phyloP scores from a whole-genome alignment of 1,140 invertebrate genomes.

The Euura saliciscinereae region DNA sequence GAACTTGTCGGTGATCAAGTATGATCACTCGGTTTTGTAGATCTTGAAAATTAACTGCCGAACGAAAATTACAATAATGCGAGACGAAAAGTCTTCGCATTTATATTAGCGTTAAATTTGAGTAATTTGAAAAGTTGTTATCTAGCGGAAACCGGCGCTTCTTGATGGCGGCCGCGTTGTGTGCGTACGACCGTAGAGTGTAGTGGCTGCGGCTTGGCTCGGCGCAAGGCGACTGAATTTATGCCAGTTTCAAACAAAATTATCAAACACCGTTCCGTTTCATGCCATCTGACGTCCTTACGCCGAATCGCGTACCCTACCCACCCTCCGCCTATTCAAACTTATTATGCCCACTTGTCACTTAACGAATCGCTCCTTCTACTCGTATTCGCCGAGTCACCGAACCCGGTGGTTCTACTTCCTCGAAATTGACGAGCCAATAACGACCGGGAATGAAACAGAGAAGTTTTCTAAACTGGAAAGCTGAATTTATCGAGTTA shows the following conservation, averaged over 20 bases:
- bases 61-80: not conserved
- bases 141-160: not conserved
- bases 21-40: not conserved
- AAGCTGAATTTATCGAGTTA: too few species aligned
- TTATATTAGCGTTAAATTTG: conserved; percentile 7
- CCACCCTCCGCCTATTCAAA: too few species aligned
- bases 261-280: conserved; percentile 7
- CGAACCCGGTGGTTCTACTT: too few species aligned
- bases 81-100: not conserved
- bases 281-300: not conserved
- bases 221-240: not conserved
- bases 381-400: too few species aligned
- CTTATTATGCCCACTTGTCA: not conserved
- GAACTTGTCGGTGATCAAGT: too few species aligned
- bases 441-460: too few species aligned
- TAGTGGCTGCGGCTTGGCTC: not conserved
- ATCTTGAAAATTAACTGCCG: not conserved
- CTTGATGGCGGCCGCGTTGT: not conserved
- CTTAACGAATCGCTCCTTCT: not conserved
- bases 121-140: conserved; percentile 2
- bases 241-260: conserved; percentile 7
- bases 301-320: not conserved
- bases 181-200: not conserved
- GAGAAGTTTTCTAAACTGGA: too few species aligned
- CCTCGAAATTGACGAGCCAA: too few species aligned